A percentile compares a stretch with the other conserved stretches of the same genome.
Evolutionary conservation across 2,113 vertebrate species (phyloP).

Genomic region (Thunnus maccoyii): DNA sequence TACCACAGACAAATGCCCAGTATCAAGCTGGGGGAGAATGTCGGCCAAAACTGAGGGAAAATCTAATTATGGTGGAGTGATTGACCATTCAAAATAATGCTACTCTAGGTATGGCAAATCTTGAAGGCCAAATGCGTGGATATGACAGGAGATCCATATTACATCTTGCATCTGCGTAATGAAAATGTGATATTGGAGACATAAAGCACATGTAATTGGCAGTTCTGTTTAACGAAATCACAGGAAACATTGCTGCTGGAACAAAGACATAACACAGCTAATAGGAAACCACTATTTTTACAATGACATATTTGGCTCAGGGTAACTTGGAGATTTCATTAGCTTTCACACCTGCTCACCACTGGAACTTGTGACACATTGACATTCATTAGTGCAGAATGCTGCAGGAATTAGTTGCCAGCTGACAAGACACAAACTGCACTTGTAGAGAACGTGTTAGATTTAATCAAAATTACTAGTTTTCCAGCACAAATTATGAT

Average conservation of each 20-base stretch:
- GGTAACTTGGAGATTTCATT: conserved; percentile 54
- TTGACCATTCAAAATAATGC: conserved; percentile 79
- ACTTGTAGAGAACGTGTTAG: not conserved
- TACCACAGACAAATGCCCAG: conserved; percentile 76
- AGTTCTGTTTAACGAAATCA: conserved; percentile 64
- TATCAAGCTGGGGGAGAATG: conserved; percentile 66
- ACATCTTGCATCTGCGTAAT: conserved; percentile 77
- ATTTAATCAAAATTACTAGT: conserved; percentile 12
- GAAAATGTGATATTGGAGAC: conserved; percentile 82
- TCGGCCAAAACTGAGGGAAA: conserved; percentile 61
- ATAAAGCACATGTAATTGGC: conserved; percentile 82
- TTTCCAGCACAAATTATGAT: conserved; percentile 35
- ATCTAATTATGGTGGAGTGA: conserved; percentile 70
- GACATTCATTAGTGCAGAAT: conserved; percentile 67
- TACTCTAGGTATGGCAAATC: conserved; percentile 66
- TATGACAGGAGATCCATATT: conserved; percentile 76
- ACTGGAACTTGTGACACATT: conserved; percentile 36
- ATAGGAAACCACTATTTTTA: conserved; percentile 9
- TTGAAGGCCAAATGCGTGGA: conserved; percentile 58
- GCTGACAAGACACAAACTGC: conserved; percentile 45
- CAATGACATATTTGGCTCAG: conserved; percentile 25
- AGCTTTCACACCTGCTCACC: conserved; percentile 65
- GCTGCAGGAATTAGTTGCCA: conserved; percentile 58
- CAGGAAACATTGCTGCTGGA: conserved; percentile 28
- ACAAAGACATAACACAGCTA: conserved; percentile 31